Percentiles rank a stretch among this genome's conserved stretches.
These are phyloP conservation scores for Scaptomyza tumidula DNA, from an alignment of 2,888 invertebrate genomes.

Conservation along the genomic window DNA sequence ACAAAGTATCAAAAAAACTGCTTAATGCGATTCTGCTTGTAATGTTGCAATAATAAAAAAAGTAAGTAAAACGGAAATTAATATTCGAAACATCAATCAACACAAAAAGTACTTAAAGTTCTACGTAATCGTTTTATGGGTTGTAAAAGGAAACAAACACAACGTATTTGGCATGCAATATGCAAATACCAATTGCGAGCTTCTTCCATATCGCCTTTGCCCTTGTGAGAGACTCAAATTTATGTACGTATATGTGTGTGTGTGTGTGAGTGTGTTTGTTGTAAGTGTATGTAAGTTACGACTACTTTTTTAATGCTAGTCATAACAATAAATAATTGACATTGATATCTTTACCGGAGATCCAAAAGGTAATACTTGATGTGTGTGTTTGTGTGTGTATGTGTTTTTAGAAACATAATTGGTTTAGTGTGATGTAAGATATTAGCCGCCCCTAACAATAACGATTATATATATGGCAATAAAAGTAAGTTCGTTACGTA, in stretches of 20 bases:
- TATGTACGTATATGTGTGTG: conserved; percentile 8
- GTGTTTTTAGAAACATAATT: not conserved
- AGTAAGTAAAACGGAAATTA: not conserved
- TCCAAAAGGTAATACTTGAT: not conserved
- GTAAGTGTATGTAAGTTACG: conserved; percentile 19
- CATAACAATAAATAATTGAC: conserved; percentile 63
- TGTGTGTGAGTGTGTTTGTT: conserved; percentile 4
- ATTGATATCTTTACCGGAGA: conserved; percentile 35
- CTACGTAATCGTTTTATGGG: not conserved
- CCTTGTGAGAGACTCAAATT: conserved; percentile 20
- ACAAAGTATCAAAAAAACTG: too few species aligned
- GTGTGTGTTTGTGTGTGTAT: not conserved
- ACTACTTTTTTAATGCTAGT: conserved; percentile 42
- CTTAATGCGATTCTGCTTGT: too few species aligned
- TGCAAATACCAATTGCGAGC: conserved; percentile 32
- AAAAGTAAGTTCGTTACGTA: conserved; percentile 1
- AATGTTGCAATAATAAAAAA: not conserved
- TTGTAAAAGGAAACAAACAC: conserved; percentile 10
- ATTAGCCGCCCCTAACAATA: conserved; percentile 11
- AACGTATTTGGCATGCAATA: conserved; percentile 34
- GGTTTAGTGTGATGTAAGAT: conserved; percentile 1
- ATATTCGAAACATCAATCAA: conserved; percentile 15
- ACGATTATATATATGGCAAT: not conserved
- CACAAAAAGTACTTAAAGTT: not conserved
- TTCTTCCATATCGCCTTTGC: conserved; percentile 7